phyloP scores from a whole-genome alignment of 2,113 vertebrate genomes.

The Parus major region DNA sequence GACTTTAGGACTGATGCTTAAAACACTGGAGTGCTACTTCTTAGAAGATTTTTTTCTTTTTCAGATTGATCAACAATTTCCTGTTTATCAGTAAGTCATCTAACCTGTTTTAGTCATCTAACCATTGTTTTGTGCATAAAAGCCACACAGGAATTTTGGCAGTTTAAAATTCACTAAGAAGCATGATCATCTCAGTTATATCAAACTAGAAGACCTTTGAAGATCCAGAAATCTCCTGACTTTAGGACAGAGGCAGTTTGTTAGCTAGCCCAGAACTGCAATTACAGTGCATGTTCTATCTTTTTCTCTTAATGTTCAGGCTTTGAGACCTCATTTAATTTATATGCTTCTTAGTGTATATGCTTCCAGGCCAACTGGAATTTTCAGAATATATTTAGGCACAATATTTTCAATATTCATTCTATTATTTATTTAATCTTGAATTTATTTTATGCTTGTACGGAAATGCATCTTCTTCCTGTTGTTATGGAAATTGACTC shows the following conservation, averaged over 20 bases:
- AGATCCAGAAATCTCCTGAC: background rate
- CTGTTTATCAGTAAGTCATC: background rate
- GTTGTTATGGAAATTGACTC: background rate
- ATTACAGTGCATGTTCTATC: background rate
- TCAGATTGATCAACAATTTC: background rate
- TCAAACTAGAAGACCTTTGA: background rate
- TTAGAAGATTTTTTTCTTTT: background rate
- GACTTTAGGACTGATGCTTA: background rate
- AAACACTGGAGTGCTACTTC: background rate
- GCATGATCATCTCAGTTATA: background rate
- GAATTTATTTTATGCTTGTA: background rate
- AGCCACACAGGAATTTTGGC: background rate
- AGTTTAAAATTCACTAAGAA: background rate
- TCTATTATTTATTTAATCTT: background rate
- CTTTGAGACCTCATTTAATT: background rate
- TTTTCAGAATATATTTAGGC: background rate
- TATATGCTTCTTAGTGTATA: background rate
- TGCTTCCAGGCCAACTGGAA: background rate
- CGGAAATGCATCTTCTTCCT: background rate
- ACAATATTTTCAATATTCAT: background rate
- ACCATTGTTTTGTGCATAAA: background rate
- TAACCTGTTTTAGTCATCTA: background rate
- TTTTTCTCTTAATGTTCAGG: background rate
- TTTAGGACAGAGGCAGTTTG: background rate
- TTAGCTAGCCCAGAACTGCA: background rate